Evolutionary conservation across 2,113 vertebrate genomes (phyloP).

Genomic region (Podarcis muralis): DNA sequence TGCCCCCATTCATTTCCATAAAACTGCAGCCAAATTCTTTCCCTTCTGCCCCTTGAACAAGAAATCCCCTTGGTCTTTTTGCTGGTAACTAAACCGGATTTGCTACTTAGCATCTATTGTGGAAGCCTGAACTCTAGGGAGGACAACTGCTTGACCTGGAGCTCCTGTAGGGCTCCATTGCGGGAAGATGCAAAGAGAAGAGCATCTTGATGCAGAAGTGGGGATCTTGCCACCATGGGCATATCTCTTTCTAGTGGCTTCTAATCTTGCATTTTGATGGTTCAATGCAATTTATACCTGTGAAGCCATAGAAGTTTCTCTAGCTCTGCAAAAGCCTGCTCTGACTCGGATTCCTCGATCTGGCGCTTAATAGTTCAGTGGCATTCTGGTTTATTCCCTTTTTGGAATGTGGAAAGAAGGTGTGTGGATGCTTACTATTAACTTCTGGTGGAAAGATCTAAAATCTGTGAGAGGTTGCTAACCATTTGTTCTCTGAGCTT

Average conservation of each 20-base stretch:
- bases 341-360: no score
- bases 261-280: background rate
- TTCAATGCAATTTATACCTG: background rate
- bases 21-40: no score
- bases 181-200: no score
- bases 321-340: background rate
- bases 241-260: background rate
- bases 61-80: no score
- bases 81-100: no score
- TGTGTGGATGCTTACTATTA: background rate
- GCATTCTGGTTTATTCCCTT: background rate
- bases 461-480: background rate
- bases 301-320: background rate
- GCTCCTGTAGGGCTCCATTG: no score
- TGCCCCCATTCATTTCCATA: no score
- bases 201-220: no score
- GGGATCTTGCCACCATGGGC: no score
- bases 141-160: no score
- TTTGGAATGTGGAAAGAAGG: background rate
- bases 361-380: background rate
- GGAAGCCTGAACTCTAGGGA: background rate
- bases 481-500: background rate
- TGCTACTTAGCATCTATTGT: no score
- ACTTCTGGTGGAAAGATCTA: background rate
- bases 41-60: no score